phyloP scores from a whole-genome alignment of 2,888 invertebrate species.

The Lissonota sp. region DNA sequence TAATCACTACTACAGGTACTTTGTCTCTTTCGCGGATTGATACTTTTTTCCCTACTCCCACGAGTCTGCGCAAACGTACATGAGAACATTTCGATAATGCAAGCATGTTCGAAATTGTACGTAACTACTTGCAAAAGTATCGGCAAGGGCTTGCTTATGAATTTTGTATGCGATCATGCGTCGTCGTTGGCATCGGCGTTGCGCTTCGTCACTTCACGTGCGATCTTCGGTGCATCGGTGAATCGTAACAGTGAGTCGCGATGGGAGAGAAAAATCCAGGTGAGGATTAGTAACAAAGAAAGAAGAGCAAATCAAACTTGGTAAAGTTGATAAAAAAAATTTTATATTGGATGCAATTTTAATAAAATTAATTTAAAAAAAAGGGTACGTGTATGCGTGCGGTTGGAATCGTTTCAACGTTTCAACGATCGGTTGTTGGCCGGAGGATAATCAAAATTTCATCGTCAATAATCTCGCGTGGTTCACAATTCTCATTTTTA shows the following conservation, averaged over 20 bases:
- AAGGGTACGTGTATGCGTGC: conserved; percentile 50
- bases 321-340: no score
- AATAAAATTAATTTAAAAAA: background rate
- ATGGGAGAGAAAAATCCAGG: no score
- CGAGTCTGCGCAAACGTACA: background rate
- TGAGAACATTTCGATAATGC: background rate
- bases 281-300: no score
- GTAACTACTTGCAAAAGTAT: background rate
- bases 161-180: conserved; percentile 8
- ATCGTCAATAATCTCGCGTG: conserved; percentile 30
- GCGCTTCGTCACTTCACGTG: background rate
- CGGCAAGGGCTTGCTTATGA: background rate
- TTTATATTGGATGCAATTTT: no score
- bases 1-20: no score
- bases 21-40: no score
- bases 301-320: no score
- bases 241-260: no score
- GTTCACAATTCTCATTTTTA: background rate
- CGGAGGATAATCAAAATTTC: conserved; percentile 56
- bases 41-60: background rate
- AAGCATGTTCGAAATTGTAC: background rate
- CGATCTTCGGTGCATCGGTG: no score
- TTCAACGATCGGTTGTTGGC: conserved; percentile 72
- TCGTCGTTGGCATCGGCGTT: background rate
- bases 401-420: conserved; percentile 70